A percentile compares a stretch with the other conserved stretches of the same genome.
Evolutionary conservation across 2,797 vertebrate species (phyloP).

Genomic region (Leptodactylus fallax): DNA sequence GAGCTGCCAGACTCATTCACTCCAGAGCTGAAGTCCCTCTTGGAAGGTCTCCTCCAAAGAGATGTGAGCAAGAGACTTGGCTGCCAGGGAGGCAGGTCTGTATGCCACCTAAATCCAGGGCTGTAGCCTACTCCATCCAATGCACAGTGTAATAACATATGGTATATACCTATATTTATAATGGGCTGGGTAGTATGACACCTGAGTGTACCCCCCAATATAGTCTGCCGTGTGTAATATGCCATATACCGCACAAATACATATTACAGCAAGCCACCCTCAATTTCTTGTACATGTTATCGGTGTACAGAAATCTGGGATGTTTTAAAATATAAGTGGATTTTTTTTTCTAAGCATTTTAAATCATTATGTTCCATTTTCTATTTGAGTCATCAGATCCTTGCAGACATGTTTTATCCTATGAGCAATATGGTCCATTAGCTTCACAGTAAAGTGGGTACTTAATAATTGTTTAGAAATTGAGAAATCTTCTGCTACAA

Average conservation of each 20-base stretch:
- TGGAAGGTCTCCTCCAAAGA: constrained; percentile 92
- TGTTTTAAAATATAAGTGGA: neutral
- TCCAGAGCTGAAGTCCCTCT: constrained; percentile 87
- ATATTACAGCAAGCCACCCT: too few species aligned
- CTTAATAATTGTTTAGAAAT: neutral
- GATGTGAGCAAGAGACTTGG: constrained; percentile 91
- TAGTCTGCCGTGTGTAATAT: neutral
- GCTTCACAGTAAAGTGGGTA: neutral
- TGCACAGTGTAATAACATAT: too few species aligned
- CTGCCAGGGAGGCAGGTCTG: constrained; percentile 89
- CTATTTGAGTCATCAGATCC: neutral
- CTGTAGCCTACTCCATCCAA: neutral
- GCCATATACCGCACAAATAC: too few species aligned
- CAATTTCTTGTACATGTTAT: neutral
- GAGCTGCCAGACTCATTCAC: constrained; percentile 94
- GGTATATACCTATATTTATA: too few species aligned
- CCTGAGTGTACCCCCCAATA: neutral
- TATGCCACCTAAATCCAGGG: neutral
- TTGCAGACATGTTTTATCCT: neutral
- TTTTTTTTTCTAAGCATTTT: neutral
- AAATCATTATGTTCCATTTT: neutral
- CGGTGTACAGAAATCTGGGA: neutral
- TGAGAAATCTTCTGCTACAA: neutral
- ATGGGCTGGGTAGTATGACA: too few species aligned
- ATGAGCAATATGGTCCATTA: constrained; percentile 2